phyloP scores from a whole-genome alignment of 2,888 invertebrate genomes.

The Dioctria rufipes region DNA sequence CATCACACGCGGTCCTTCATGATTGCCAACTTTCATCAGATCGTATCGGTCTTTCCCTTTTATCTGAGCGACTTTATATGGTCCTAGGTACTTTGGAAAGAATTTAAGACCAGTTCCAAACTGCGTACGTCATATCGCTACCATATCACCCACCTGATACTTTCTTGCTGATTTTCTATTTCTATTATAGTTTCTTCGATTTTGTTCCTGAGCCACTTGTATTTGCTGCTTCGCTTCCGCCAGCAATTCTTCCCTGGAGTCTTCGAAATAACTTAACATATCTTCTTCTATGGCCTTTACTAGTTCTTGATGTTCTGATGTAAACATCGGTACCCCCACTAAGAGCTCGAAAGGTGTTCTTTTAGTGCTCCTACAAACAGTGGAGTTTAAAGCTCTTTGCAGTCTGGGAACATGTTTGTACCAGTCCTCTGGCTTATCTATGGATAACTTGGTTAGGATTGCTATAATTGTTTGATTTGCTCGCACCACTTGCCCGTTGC shows the following conservation, averaged over 20 bases:
- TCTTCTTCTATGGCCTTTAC: slow-evolving; percentile 11
- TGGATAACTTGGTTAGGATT: slow-evolving; percentile 64
- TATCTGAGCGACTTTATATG: slow-evolving; percentile 6
- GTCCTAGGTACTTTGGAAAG: slow-evolving; percentile 17
- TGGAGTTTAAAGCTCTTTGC: neutral
- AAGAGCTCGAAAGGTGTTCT: neutral
- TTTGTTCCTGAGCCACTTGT: slow-evolving; percentile 9
- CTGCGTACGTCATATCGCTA: neutral
- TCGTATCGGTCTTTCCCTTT: slow-evolving; percentile 29
- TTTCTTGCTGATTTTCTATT: neutral
- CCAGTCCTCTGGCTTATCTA: slow-evolving; percentile 61
- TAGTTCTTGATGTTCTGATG: neutral
- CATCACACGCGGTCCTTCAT: slow-evolving; percentile 14
- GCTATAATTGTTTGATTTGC: slow-evolving; percentile 63
- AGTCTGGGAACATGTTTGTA: slow-evolving; percentile 1
- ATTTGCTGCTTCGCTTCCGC: slow-evolving; percentile 58
- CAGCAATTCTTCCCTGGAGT: neutral
- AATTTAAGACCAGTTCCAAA: slow-evolving; percentile 48
- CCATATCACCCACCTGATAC: neutral
- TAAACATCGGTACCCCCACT: slow-evolving; percentile 35
- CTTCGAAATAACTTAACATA: neutral
- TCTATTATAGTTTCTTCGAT: neutral
- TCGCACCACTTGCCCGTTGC: slow-evolving; percentile 61
- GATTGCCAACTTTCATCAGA: neutral
- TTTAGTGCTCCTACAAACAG: neutral